A percentile compares a stretch with the other conserved stretches of the same genome.
Evolutionary conservation across 2,888 invertebrate species (phyloP).

Genomic region (Synanthedon tipuliformis): DNA sequence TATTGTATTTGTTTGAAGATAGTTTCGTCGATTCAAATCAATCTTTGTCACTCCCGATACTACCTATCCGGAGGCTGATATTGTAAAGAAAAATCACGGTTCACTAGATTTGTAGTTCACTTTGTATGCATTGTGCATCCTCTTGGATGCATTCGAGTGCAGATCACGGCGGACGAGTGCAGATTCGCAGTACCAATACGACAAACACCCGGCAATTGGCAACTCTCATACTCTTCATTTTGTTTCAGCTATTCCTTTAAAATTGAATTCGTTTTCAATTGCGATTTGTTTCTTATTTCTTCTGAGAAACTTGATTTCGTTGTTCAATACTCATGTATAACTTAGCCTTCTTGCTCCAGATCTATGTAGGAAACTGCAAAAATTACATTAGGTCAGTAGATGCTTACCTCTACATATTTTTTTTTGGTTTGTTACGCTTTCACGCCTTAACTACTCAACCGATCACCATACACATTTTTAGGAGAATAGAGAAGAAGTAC

Average conservation of each 20-base stretch:
- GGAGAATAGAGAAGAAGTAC: too few relatives aligned
- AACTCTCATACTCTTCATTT: slow-evolving; percentile 33
- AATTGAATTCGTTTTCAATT: slow-evolving; percentile 20
- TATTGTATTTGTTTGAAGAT: neutral
- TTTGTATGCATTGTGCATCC: slow-evolving; percentile 54
- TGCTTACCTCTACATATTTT: too few relatives aligned
- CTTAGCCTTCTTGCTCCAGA: too few relatives aligned
- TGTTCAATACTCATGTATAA: too few relatives aligned
- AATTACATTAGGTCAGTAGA: too few relatives aligned
- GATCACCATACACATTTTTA: too few relatives aligned
- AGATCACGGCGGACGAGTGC: slow-evolving; percentile 10
- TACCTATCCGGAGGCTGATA: slow-evolving; percentile 9
- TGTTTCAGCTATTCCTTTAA: slow-evolving; percentile 19
- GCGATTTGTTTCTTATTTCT: neutral
- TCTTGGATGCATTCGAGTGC: slow-evolving; percentile 4
- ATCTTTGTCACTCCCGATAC: slow-evolving; percentile 24
- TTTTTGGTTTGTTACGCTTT: too few relatives aligned
- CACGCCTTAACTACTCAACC: too few relatives aligned
- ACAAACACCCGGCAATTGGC: slow-evolving; percentile 53
- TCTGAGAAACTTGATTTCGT: neutral
- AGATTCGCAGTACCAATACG: slow-evolving; percentile 35
- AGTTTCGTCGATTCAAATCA: slow-evolving; percentile 21
- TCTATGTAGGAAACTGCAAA: too few relatives aligned
- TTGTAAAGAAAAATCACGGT: slow-evolving; percentile 38
- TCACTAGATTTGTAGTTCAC: slow-evolving; percentile 35